Evolutionary conservation across 2,113 vertebrate species (phyloP).

Genomic region (Tursiops truncatus): DNA sequence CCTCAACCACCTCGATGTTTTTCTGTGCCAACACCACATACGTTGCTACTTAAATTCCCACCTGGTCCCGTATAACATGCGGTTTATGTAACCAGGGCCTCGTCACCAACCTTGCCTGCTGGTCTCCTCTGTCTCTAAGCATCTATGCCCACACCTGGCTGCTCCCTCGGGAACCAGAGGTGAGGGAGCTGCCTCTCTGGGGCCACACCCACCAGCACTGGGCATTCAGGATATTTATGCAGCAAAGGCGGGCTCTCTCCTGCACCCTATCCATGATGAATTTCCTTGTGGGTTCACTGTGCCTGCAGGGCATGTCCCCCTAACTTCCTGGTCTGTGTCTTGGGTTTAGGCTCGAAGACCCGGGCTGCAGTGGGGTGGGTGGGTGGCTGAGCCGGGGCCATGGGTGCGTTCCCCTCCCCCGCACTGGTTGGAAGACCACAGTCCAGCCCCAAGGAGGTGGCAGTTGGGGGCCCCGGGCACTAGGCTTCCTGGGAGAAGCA

Average conservation of each 20-base stretch:
- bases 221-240: no score
- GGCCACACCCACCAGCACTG: background rate
- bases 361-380: no score
- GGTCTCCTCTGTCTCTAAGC: background rate
- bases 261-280: accelerated
- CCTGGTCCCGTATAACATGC: accelerated
- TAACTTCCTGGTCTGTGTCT: background rate
- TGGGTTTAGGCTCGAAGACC: background rate
- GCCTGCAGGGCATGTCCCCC: background rate
- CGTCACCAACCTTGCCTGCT: background rate
- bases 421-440: background rate
- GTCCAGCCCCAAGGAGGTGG: background rate
- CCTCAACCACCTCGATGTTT: background rate
- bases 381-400: background rate
- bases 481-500: background rate
- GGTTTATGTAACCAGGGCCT: background rate
- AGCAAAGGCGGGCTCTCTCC: background rate
- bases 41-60: background rate
- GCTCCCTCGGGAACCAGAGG: background rate
- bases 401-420: accelerated
- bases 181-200: background rate
- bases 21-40: no score
- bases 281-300: background rate
- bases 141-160: background rate
- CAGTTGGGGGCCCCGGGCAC: background rate